A percentile compares a stretch with the other conserved stretches of the same genome.
Evolutionary conservation across 2,113 vertebrate species (phyloP).

Genomic region (Siniperca knerii): DNA sequence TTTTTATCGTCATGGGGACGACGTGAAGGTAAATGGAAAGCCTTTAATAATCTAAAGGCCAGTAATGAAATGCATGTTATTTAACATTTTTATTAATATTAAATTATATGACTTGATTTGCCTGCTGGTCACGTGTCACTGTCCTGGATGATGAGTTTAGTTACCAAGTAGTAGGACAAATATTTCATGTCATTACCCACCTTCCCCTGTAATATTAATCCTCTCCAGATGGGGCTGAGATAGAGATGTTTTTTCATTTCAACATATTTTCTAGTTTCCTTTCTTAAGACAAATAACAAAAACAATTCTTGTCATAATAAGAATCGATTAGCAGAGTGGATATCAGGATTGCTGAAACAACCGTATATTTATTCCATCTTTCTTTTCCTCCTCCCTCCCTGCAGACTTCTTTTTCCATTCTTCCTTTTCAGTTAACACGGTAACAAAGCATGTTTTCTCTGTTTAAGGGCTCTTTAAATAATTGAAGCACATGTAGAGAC

Average conservation of each 20-base stretch:
- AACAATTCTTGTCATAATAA: too few species aligned
- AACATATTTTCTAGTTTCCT: background rate
- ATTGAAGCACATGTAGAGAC: conserved; percentile 15
- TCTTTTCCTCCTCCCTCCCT: background rate
- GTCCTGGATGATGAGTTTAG: too few species aligned
- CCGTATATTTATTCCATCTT: background rate
- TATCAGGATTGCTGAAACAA: background rate
- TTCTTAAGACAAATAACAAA: too few species aligned
- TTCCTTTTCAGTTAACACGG: background rate
- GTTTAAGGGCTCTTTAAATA: conserved; percentile 26
- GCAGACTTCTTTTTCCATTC: background rate
- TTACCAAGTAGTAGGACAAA: too few species aligned
- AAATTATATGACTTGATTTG: background rate
- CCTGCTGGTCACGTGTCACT: background rate
- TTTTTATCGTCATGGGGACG: background rate
- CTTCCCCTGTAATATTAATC: background rate
- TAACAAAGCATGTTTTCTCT: conserved; percentile 13
- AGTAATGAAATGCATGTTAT: too few species aligned
- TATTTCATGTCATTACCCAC: too few species aligned
- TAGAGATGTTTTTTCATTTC: background rate
- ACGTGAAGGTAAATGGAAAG: conserved; percentile 15
- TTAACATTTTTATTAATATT: too few species aligned
- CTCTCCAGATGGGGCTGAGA: background rate
- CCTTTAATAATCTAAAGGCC: conserved; percentile 15
- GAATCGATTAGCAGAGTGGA: background rate